phyloP scores from a whole-genome alignment of 1,140 invertebrate species.

The Drosophila jambulina region DNA sequence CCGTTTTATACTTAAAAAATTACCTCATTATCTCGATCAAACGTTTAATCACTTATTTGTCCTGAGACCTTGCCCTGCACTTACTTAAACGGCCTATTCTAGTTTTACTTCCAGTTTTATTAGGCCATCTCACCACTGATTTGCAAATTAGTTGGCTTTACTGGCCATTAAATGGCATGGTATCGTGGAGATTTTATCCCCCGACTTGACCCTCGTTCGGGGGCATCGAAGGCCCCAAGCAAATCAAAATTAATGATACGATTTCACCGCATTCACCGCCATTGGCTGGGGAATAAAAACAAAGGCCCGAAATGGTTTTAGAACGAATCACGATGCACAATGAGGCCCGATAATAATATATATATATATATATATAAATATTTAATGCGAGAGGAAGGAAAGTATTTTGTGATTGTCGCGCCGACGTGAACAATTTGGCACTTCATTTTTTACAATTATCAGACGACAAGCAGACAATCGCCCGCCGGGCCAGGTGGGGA shows the following conservation, averaged over 20 bases:
- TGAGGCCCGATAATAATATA: slow-evolving; percentile 10
- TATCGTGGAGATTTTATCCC: background rate
- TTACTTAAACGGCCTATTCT: background rate
- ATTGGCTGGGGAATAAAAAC: slow-evolving; percentile 32
- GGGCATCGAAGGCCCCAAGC: background rate
- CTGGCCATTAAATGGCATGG: slow-evolving; percentile 18
- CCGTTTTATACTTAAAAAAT: background rate
- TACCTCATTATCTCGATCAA: background rate
- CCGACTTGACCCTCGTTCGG: background rate
- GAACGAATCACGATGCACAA: slow-evolving; percentile 25
- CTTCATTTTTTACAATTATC: slow-evolving; percentile 76
- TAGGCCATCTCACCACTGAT: background rate
- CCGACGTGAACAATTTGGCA: slow-evolving; percentile 57
- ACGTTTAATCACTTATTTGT: background rate
- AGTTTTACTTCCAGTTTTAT: slow-evolving; percentile 15
- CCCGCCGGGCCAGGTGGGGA: slow-evolving; percentile 30
- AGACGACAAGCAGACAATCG: slow-evolving; percentile 29
- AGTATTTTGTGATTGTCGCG: slow-evolving; percentile 53
- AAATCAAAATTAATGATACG: slow-evolving; percentile 48
- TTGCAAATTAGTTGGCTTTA: slow-evolving; percentile 25
- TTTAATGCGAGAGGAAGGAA: slow-evolving; percentile 46
- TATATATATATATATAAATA: slow-evolving; percentile 1
- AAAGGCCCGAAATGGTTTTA: slow-evolving; percentile 35
- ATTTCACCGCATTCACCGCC: slow-evolving; percentile 26
- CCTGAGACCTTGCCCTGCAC: too few species aligned